Conservation (phyloP, 2,888 invertebrate genomes). For the Kryphioiulus occultus region DNA sequence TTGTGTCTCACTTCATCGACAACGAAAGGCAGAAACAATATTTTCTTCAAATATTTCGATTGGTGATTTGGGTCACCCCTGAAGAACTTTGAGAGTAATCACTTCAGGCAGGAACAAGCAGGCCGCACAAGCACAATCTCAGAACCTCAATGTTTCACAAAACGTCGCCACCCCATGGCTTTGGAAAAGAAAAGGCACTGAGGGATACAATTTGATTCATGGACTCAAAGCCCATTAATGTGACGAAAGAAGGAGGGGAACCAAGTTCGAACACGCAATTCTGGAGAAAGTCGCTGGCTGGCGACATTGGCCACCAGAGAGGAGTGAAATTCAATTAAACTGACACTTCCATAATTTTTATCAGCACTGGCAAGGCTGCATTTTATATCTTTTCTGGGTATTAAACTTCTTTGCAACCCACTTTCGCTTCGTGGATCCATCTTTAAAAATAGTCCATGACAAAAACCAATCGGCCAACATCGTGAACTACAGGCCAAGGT, state of each 20-base stretch:
- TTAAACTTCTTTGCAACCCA: not conserved
- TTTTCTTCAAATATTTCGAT: no score
- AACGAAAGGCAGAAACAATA: no score
- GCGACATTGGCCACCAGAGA: not conserved
- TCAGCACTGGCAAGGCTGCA: constrained; percentile 37
- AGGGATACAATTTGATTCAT: constrained; percentile 35
- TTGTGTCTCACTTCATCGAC: no score
- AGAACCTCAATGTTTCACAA: not conserved
- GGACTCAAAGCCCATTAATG: not conserved
- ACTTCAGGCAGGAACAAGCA: not conserved
- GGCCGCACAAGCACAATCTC: not conserved
- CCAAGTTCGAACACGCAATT: not conserved
- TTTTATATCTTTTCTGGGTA: constrained; percentile 39
- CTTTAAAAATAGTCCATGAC: not conserved
- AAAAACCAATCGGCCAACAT: not conserved
- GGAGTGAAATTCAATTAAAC: constrained; percentile 32
- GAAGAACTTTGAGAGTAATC: not conserved
- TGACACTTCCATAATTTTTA: constrained; percentile 41
- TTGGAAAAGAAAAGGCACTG: not conserved
- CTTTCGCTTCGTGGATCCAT: not conserved
- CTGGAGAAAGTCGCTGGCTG: not conserved
- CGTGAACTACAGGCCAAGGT: not conserved
- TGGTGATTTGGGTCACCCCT: no score
- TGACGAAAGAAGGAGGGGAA: not conserved
- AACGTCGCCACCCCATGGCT: not conserved